Evolutionary conservation across 2,888 invertebrate species (phyloP).

Genomic region (Pristionchus mayeri): DNA sequence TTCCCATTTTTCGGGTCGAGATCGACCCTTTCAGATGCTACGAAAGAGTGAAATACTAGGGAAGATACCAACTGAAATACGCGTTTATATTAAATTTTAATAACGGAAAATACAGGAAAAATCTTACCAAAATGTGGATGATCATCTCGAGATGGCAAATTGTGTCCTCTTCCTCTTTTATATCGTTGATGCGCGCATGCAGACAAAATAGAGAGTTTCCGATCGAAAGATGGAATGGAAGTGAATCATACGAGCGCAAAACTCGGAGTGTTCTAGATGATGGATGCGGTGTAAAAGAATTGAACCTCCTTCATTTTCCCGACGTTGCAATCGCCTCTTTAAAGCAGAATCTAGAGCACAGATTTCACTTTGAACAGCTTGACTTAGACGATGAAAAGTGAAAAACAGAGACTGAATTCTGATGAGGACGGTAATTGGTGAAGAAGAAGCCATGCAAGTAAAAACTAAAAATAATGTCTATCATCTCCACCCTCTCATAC

Average conservation of each 20-base stretch:
- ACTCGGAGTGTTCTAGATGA: too few relatives aligned
- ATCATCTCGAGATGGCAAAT: background rate
- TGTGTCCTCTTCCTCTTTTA: background rate
- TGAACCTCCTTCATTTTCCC: too few relatives aligned
- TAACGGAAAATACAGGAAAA: background rate
- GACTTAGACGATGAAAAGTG: too few relatives aligned
- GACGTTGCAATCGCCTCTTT: too few relatives aligned
- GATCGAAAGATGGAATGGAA: background rate
- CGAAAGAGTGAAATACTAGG: background rate
- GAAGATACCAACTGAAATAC: background rate
- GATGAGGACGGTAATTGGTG: too few relatives aligned
- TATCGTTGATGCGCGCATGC: background rate
- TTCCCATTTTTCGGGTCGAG: background rate
- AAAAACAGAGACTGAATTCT: too few relatives aligned
- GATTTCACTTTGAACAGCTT: too few relatives aligned
- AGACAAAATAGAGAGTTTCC: background rate
- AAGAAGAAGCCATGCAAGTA: too few relatives aligned
- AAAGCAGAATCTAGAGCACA: too few relatives aligned
- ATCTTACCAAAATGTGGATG: background rate
- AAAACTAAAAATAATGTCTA: too few relatives aligned
- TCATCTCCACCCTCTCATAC: too few relatives aligned
- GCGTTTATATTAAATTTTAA: background rate
- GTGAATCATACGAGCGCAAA: slow-evolving; percentile 8
- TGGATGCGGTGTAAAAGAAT: too few relatives aligned
- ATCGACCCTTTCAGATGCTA: background rate